Evolutionary conservation across 2,888 invertebrate species (phyloP).

Genomic region (Campoplex capitator): DNA sequence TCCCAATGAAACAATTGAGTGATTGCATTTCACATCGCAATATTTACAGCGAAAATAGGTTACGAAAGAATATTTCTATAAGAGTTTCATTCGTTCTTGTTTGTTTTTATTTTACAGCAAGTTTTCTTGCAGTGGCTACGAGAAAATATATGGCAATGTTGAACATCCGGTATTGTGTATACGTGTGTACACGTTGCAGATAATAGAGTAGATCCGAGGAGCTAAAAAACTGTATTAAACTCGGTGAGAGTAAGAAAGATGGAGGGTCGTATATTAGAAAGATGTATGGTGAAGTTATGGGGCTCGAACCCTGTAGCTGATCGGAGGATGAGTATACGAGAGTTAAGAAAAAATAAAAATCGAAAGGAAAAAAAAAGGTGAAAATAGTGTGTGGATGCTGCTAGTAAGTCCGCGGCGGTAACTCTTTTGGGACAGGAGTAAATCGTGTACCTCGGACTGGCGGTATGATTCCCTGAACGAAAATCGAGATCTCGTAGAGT

Average conservation of each 20-base stretch:
- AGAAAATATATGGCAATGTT: conserved; percentile 18
- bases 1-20: neutral
- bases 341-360: conserved; percentile 11
- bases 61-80: neutral
- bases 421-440: conserved; percentile 35
- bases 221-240: conserved; percentile 32
- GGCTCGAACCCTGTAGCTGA: neutral
- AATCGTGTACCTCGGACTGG: conserved; percentile 39
- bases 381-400: neutral
- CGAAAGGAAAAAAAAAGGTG: neutral
- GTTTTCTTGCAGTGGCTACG: conserved; percentile 9
- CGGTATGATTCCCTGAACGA: conserved; percentile 32
- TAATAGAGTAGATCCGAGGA: conserved; percentile 14
- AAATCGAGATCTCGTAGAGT: conserved; percentile 37
- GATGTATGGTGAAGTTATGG: conserved; percentile 13
- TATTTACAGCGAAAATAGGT: neutral
- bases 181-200: conserved; percentile 6
- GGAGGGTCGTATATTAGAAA: conserved; percentile 21
- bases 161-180: neutral
- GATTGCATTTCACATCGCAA: neutral
- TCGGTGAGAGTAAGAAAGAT: conserved; percentile 39
- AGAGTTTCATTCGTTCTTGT: neutral
- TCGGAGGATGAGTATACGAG: neutral
- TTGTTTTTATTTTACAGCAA: neutral
- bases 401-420: conserved; percentile 7